Evolutionary conservation across 2,113 vertebrate genomes (phyloP).

Genomic region (Nesoenas mayeri): DNA sequence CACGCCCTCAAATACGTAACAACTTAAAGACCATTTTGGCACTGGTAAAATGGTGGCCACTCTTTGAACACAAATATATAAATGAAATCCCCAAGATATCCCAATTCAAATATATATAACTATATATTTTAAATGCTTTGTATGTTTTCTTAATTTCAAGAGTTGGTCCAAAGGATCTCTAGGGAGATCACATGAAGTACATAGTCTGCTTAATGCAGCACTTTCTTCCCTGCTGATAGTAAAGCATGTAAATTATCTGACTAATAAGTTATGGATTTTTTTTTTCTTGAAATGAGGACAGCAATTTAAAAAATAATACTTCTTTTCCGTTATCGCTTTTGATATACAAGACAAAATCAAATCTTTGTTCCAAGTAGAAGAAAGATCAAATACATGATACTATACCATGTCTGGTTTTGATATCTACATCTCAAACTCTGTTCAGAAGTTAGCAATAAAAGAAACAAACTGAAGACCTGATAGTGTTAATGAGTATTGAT

Average conservation of each 20-base stretch:
- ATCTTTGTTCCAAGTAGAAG: not conserved
- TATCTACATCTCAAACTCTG: not conserved
- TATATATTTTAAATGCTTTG: not conserved
- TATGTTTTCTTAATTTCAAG: not conserved
- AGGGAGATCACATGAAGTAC: not conserved
- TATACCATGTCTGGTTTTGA: not conserved
- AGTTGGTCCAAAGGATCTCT: not conserved
- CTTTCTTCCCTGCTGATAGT: not conserved
- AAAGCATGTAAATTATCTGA: not conserved
- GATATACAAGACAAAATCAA: not conserved
- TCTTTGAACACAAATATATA: not conserved
- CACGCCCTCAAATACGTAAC: not conserved
- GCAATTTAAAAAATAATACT: not conserved
- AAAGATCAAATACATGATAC: not conserved
- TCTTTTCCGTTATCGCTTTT: not conserved
- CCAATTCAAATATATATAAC: not conserved
- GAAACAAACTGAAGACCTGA: not conserved
- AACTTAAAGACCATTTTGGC: not conserved
- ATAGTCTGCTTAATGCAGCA: not conserved
- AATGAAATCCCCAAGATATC: not conserved
- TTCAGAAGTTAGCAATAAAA: not conserved
- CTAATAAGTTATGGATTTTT: not conserved
- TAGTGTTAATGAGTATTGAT: not conserved
- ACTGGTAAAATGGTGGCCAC: rapidly evolving
- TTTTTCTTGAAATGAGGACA: not conserved